These are phyloP conservation scores for Danaus chrysippus DNA, from an alignment of 2,888 invertebrate species.

Conservation along the genomic window DNA sequence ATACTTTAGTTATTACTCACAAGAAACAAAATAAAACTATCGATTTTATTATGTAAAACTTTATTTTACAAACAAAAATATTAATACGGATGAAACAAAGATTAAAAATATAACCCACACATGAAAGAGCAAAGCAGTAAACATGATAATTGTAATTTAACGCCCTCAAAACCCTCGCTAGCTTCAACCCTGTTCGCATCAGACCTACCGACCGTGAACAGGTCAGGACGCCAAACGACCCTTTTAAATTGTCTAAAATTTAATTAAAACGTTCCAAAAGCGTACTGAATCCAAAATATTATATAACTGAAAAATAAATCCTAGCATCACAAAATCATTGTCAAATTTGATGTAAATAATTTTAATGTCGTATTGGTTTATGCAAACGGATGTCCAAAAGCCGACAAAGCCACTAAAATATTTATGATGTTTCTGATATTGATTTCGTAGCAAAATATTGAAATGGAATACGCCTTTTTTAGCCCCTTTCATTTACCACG, in stretches of 20 bases:
- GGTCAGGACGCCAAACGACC: conserved; percentile 58
- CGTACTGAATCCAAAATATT: conserved; percentile 40
- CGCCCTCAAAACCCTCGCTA: conserved; percentile 35
- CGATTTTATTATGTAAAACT: conserved; percentile 4
- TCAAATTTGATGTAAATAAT: too few species aligned
- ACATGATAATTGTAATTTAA: conserved; percentile 68
- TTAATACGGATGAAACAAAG: conserved; percentile 9
- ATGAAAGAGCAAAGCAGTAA: conserved; percentile 44
- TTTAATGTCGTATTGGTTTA: too few species aligned
- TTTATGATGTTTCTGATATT: too few species aligned
- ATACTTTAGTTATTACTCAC: background rate
- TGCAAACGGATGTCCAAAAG: too few species aligned
- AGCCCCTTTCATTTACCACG: too few species aligned
- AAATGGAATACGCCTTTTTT: too few species aligned
- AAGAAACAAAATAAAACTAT: background rate
- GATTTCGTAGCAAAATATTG: too few species aligned
- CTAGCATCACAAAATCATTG: conserved; percentile 6
- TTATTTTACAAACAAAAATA: conserved; percentile 25
- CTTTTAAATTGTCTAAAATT: conserved; percentile 61
- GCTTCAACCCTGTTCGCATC: conserved; percentile 29
- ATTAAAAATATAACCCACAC: conserved; percentile 41
- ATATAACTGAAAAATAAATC: conserved; percentile 34
- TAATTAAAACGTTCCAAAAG: conserved; percentile 63
- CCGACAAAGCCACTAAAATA: too few species aligned
- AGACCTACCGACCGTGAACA: conserved; percentile 53